Percentiles rank a stretch among this genome's conserved stretches.
These are phyloP conservation scores for Pseudoatta argentina DNA, from an alignment of 1,140 invertebrate species.

Conservation along the genomic window DNA sequence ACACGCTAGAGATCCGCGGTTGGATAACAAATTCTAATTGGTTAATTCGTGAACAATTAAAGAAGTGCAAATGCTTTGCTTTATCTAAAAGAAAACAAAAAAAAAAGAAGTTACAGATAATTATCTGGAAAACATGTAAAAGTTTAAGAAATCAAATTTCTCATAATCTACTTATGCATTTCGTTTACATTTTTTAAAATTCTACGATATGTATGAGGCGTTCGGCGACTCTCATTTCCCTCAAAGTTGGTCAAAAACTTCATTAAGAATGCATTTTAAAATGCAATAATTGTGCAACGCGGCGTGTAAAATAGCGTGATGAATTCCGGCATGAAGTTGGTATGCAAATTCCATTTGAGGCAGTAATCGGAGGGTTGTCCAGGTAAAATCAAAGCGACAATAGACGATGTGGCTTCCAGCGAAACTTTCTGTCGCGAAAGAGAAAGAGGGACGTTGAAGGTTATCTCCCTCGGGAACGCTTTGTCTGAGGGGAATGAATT, in stretches of 20 bases:
- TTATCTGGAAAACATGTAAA: neutral
- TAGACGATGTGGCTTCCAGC: constrained; percentile 40
- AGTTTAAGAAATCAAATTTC: neutral
- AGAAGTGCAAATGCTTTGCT: neutral
- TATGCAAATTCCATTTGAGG: constrained; percentile 52
- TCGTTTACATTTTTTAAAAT: neutral
- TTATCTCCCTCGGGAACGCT: constrained; percentile 2
- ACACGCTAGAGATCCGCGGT: neutral
- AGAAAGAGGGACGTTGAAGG: neutral
- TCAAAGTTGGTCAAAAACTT: neutral
- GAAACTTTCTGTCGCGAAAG: constrained; percentile 37
- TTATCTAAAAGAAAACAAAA: neutral
- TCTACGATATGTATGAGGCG: neutral
- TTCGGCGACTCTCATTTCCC: neutral
- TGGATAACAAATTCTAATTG: neutral
- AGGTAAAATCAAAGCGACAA: constrained; percentile 58
- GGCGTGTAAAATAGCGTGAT: neutral
- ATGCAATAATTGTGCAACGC: constrained; percentile 39
- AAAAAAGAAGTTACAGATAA: neutral
- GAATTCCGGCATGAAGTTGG: constrained; percentile 43
- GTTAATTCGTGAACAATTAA: neutral
- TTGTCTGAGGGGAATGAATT: constrained; percentile 30
- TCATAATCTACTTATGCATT: neutral
- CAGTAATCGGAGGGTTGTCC: constrained; percentile 46
- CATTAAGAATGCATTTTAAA: constrained; percentile 7